Percentiles rank a stretch among this genome's conserved stretches.
Conservation (phyloP, 2,888 invertebrate genomes). For the Clistopyga incitator region DNA sequence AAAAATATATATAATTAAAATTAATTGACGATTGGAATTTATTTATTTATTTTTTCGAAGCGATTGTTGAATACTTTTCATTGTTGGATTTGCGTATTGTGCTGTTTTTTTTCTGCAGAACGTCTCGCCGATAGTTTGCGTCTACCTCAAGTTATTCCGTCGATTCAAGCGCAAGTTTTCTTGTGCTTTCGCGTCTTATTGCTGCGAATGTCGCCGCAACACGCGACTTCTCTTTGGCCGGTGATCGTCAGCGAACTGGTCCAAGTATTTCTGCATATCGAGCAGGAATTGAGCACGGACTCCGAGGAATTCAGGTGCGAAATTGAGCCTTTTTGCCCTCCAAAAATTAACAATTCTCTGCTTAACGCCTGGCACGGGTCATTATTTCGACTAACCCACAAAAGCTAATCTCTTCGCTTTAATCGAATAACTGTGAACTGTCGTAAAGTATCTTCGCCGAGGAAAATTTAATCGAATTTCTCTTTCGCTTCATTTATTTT, state of each 20-base stretch:
- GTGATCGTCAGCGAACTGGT: constrained; percentile 96
- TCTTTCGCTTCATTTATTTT: constrained; percentile 15
- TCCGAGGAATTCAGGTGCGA: constrained; percentile 91
- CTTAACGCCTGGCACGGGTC: constrained; percentile 31
- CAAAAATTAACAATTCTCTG: constrained; percentile 9
- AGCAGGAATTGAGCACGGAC: constrained; percentile 92
- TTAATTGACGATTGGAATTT: no score
- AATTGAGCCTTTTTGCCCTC: constrained; percentile 9
- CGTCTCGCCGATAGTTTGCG: constrained; percentile 93
- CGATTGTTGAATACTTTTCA: no score
- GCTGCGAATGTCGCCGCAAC: constrained; percentile 92
- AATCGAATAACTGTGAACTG: constrained; percentile 16
- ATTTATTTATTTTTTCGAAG: no score
- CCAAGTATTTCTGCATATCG: constrained; percentile 94
- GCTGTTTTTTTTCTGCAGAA: constrained; percentile 86
- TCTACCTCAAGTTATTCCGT: constrained; percentile 89
- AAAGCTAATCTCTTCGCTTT: constrained; percentile 12
- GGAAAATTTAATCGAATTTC: constrained; percentile 18
- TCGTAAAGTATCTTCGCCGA: constrained; percentile 21
- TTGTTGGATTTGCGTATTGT: neutral
- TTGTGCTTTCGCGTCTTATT: constrained; percentile 94
- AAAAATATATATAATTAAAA: no score
- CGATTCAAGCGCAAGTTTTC: constrained; percentile 94
- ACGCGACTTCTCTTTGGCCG: constrained; percentile 95
- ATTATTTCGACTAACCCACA: constrained; percentile 40